Evolutionary conservation across 2,113 vertebrate genomes (phyloP).

Genomic region (Solenodon paradoxus): DNA sequence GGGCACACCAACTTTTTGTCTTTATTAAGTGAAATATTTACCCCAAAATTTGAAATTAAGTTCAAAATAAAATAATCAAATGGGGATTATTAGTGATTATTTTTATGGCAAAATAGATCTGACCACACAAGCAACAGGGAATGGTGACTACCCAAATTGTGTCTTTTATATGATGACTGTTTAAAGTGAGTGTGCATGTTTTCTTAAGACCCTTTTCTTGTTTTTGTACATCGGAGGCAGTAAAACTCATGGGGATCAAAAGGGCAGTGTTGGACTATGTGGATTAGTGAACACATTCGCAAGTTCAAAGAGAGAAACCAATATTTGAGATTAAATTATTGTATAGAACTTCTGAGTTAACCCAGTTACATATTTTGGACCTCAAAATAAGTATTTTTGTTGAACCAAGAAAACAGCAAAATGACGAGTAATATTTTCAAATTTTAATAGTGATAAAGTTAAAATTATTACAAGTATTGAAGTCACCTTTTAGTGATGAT

Average conservation of each 20-base stretch:
- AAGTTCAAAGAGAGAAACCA: background rate
- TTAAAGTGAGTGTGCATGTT: background rate
- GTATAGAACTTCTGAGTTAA: background rate
- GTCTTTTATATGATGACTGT: background rate
- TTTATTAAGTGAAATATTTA: background rate
- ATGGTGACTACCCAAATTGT: background rate
- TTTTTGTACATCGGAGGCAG: background rate
- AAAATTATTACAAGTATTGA: background rate
- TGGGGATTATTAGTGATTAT: background rate
- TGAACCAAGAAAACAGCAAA: background rate
- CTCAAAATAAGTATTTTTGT: background rate
- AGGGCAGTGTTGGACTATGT: background rate
- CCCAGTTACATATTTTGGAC: background rate
- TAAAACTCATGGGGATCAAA: background rate
- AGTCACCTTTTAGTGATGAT: background rate
- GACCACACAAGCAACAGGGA: background rate
- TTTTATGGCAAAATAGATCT: background rate
- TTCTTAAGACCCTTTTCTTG: background rate
- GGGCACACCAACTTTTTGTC: too few species aligned
- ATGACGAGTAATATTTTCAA: background rate
- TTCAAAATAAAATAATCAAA: background rate
- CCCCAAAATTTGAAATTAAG: background rate
- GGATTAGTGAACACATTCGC: background rate
- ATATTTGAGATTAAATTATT: background rate
- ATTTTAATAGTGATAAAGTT: background rate